Base-by-base conservation (phyloP, 2,113 vertebrate genomes). In the Penelope pileata region DNA sequence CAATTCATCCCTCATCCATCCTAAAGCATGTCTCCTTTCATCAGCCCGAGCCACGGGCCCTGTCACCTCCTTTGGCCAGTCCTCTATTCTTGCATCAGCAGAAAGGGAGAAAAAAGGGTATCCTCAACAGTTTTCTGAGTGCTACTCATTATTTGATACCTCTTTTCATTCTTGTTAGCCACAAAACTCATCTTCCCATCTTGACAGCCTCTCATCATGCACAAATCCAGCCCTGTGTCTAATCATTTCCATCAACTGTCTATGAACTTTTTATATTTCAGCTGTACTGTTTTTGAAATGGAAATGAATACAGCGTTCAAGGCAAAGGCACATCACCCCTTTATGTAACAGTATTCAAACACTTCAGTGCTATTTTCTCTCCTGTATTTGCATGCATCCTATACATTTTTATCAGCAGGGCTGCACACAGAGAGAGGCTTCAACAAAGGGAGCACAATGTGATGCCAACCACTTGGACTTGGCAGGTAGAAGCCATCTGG, bases 211-310 rank as follows among this genome's bases (percentile, higher is more conserved):
- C 86, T 77, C 18, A 0, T 83, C 79, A 63, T 1, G 14, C 7
- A 4, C 59, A n/a, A 70, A 69, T 6, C 76, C 47, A 68, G 60
- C 74, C 76, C 47, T 53, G 76, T 26, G 56, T 82, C 92, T 92
- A 40, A 92, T 75, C 83, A 78, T 45, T 82, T 43, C 91, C 92
- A 68, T 91, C 94, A 93, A n/a, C 48, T 34, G 8, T 9, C 76
- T 72, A 10, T 30, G 91, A 94, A 92, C 56, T 67, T 81, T 8
- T 70, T 7, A 6, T 24, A 59, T 50, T 77, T 91, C 83, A 68
- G 64, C 73, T 63, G 54, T 58, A 59, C 48, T 56, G 74, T 63
- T 78, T 88, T 75, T 63, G 91, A 94, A 86, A 78, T 82, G 92
- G 92, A 84, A 96, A 96, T 92, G 73, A 84, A 68, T 26, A 24